These are phyloP conservation scores for Tetragonula clypearis DNA, from an alignment of 1,140 invertebrate genomes.

Conservation along the genomic window DNA sequence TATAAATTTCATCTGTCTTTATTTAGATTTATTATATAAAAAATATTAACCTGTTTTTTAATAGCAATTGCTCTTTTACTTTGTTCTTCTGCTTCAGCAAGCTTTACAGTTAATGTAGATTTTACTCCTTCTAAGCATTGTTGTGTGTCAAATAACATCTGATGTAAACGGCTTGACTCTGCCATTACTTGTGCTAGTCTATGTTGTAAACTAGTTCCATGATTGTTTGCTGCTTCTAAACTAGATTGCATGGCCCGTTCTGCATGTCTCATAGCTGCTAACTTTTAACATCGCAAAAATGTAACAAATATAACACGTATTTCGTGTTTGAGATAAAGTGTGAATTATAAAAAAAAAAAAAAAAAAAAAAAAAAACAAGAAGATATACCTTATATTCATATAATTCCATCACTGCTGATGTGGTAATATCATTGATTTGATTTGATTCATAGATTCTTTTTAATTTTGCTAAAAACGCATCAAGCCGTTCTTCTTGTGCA, in stretches of 20 bases:
- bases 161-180: conserved; percentile 80
- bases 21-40: conserved; percentile 23
- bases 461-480: conserved; percentile 80
- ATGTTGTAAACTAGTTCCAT: conserved; percentile 81
- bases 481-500: conserved; percentile 81
- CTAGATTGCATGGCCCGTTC: conserved; percentile 81
- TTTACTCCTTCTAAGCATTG: conserved; percentile 80
- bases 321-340: background rate
- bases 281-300: conserved; percentile 58
- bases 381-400: conserved; percentile 85
- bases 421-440: conserved; percentile 82
- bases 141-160: conserved; percentile 81
- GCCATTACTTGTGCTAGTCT: conserved; percentile 79
- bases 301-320: background rate
- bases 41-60: conserved; percentile 64
- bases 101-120: conserved; percentile 59
- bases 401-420: conserved; percentile 87
- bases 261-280: conserved; percentile 81
- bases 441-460: conserved; percentile 76
- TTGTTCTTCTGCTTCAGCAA: conserved; percentile 66
- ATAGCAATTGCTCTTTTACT: conserved; percentile 63
- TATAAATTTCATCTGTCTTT: conserved; percentile 4
- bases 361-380: too few relatives aligned
- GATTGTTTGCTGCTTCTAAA: conserved; percentile 82
- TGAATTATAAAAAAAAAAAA: conserved; percentile 10